These are phyloP conservation scores for Taurulus bubalis DNA, from an alignment of 2,113 vertebrate genomes.

Conservation along the genomic window DNA sequence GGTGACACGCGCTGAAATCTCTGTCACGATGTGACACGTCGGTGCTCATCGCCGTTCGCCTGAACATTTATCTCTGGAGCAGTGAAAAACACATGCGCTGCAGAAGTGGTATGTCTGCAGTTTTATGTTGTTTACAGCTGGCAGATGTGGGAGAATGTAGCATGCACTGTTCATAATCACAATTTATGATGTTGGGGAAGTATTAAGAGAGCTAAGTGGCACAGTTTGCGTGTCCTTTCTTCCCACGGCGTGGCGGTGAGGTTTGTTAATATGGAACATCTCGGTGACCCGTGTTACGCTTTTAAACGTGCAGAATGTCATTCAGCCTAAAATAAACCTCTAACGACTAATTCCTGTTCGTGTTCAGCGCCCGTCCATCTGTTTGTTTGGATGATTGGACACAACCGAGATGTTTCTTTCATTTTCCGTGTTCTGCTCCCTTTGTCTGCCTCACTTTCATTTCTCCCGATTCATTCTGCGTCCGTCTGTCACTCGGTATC, in stretches of 20 bases:
- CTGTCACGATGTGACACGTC: constrained; percentile 3
- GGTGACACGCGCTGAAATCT: constrained; percentile 7
- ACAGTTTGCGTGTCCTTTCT: not conserved
- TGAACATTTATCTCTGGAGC: not conserved
- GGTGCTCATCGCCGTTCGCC: not conserved
- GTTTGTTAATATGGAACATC: constrained; percentile 4
- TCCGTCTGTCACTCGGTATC: constrained; percentile 28
- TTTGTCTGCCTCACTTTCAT: constrained; percentile 26
- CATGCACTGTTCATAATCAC: not conserved
- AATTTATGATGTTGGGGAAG: not conserved
- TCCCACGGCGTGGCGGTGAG: not conserved
- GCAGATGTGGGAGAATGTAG: not conserved
- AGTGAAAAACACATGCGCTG: not conserved
- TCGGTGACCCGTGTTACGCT: not conserved
- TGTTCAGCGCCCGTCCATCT: constrained; percentile 26
- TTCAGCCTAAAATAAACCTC: constrained; percentile 17
- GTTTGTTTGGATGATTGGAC: constrained; percentile 46
- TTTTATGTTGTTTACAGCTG: not conserved
- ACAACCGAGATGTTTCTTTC: constrained; percentile 23
- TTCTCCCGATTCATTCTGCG: constrained; percentile 18
- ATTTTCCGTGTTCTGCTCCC: constrained; percentile 14
- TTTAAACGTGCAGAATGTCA: constrained; percentile 19
- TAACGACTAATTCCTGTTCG: constrained; percentile 27
- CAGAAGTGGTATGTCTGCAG: not conserved
- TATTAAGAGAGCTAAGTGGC: not conserved